Conservation (phyloP, 1,140 invertebrate species). For the Zaprionus kolodkinae region DNA sequence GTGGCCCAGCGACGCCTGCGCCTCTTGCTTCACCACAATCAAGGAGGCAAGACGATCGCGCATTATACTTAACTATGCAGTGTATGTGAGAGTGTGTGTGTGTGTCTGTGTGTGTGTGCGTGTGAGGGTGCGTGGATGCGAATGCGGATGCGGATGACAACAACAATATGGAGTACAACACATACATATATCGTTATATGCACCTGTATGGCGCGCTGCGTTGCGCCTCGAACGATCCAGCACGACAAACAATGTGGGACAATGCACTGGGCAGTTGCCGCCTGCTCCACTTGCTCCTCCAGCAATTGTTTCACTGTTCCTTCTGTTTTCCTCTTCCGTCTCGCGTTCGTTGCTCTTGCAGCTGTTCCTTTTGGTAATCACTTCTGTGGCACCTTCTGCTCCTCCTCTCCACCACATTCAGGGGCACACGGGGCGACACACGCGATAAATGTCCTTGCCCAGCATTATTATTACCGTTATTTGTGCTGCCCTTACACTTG, state of each 20-base stretch:
- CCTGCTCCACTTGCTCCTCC: conserved; percentile 24
- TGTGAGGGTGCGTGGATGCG: conserved; percentile 4
- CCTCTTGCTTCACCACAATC: conserved; percentile 84
- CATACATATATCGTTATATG: conserved; percentile 28
- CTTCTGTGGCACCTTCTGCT: not conserved
- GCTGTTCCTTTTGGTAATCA: conserved; percentile 22
- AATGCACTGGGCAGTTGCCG: not conserved
- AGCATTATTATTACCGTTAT: conserved; percentile 9
- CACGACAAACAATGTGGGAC: conserved; percentile 47
- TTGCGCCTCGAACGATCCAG: conserved; percentile 59
- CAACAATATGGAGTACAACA: conserved; percentile 41
- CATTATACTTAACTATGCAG: conserved; percentile 62
- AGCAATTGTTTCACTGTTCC: not conserved
- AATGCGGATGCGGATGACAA: conserved; percentile 1
- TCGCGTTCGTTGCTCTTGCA: conserved; percentile 4
- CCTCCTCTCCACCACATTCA: not conserved
- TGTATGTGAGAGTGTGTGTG: conserved; percentile 7
- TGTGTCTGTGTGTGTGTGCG: conserved; percentile 7
- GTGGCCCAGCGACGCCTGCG: conserved; percentile 32
- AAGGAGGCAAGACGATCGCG: conserved; percentile 83
- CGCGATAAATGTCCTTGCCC: conserved; percentile 29
- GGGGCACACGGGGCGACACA: conserved; percentile 1
- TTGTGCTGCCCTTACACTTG: conserved; percentile 72
- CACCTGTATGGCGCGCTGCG: conserved; percentile 71
- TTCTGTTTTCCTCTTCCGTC: not conserved